Evolutionary conservation across 2,797 vertebrate genomes (phyloP).

Genomic region (Alca torda): DNA sequence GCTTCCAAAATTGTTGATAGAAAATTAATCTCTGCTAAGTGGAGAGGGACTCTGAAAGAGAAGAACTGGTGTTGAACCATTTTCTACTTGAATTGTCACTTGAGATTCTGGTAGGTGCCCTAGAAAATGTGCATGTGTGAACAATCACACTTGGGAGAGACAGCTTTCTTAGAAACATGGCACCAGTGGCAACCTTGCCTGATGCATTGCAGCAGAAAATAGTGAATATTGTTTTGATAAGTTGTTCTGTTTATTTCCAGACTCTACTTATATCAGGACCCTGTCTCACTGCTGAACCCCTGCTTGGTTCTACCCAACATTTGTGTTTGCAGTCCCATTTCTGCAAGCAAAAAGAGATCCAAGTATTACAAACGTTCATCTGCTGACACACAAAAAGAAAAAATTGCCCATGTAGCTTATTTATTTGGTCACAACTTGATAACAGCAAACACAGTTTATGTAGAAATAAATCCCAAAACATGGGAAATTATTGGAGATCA

Average conservation of each 20-base stretch:
- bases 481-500: slow-evolving; percentile 17
- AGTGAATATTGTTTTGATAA: background rate
- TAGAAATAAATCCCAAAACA: background rate
- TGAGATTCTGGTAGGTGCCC: background rate
- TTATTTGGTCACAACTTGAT: background rate
- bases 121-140: background rate
- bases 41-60: background rate
- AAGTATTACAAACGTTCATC: background rate
- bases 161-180: background rate
- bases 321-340: background rate
- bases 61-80: background rate
- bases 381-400: background rate
- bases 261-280: background rate
- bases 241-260: background rate
- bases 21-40: background rate
- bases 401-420: background rate
- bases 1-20: background rate
- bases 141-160: background rate
- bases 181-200: background rate
- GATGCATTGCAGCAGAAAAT: background rate
- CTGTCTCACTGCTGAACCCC: background rate
- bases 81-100: background rate
- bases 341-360: background rate
- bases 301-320: background rate
- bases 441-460: background rate